Evolutionary conservation across 2,113 vertebrate genomes (phyloP).

Genomic region (Cricetomys ansorgei): DNA sequence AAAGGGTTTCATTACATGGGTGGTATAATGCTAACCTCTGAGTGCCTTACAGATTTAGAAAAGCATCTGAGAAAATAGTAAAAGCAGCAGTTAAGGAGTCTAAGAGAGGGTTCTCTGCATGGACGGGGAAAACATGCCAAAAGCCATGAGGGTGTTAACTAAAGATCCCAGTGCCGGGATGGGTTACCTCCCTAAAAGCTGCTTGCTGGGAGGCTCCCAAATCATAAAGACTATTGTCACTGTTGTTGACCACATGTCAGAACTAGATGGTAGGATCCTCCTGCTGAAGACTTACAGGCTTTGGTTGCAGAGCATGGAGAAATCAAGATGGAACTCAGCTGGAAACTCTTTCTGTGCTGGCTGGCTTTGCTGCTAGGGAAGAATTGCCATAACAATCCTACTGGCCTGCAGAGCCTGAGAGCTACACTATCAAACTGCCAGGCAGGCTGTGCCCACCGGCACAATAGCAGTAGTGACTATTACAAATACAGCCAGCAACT

Average conservation of each 20-base stretch:
- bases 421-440: background rate
- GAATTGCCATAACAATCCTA: background rate
- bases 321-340: background rate
- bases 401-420: background rate
- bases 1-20: background rate
- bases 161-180: background rate
- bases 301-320: background rate
- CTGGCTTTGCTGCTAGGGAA: background rate
- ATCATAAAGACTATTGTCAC: background rate
- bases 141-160: background rate
- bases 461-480: background rate
- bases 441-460: background rate
- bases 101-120: background rate
- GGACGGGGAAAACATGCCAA: background rate
- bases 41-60: background rate
- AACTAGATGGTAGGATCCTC: background rate
- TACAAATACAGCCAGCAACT: background rate
- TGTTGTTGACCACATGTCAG: background rate
- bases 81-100: background rate
- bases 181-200: background rate
- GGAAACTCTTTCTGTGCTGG: background rate
- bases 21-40: background rate
- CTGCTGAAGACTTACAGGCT: background rate
- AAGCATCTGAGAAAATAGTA: background rate
- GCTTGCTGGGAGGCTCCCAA: background rate